These are phyloP conservation scores for Polypterus senegalus DNA, from an alignment of 2,113 vertebrate species.

Conservation along the genomic window DNA sequence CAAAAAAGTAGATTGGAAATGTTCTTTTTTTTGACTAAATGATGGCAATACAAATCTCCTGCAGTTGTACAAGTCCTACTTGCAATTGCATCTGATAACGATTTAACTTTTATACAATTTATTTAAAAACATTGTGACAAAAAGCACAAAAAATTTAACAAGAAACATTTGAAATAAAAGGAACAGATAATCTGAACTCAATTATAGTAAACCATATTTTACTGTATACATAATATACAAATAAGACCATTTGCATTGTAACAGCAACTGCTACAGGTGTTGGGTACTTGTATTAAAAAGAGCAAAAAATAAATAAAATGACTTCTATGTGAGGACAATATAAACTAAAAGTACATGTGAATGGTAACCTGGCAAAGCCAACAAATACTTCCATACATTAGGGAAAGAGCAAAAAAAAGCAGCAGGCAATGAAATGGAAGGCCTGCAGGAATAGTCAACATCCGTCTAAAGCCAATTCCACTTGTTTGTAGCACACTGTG, in stretches of 20 bases:
- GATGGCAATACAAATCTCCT: constrained; percentile 75
- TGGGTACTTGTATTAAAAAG: constrained; percentile 71
- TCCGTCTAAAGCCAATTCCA: constrained; percentile 55
- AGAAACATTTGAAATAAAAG: constrained; percentile 46
- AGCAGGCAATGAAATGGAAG: constrained; percentile 57
- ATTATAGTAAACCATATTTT: constrained; percentile 59
- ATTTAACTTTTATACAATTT: constrained; percentile 55
- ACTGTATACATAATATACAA: constrained; percentile 91
- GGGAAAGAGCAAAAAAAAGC: constrained; percentile 52
- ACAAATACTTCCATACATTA: constrained; percentile 39
- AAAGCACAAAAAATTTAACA: constrained; percentile 47
- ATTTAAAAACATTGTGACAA: constrained; percentile 76
- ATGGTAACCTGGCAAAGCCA: constrained; percentile 34
- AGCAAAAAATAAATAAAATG: constrained; percentile 74
- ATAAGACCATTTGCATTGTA: constrained; percentile 67
- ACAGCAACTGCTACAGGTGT: constrained; percentile 56
- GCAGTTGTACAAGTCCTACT: constrained; percentile 55
- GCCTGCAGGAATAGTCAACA: constrained; percentile 55
- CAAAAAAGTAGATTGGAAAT: constrained; percentile 83
- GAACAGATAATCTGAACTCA: constrained; percentile 40
- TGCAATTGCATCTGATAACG: constrained; percentile 44
- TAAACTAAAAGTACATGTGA: too few relatives aligned
- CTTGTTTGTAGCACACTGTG: constrained; percentile 67
- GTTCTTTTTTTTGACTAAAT: constrained; percentile 45
- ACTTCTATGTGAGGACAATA: constrained; percentile 79